Conservation (phyloP, 2,797 vertebrate genomes). For the Lagothrix lagotricha region DNA sequence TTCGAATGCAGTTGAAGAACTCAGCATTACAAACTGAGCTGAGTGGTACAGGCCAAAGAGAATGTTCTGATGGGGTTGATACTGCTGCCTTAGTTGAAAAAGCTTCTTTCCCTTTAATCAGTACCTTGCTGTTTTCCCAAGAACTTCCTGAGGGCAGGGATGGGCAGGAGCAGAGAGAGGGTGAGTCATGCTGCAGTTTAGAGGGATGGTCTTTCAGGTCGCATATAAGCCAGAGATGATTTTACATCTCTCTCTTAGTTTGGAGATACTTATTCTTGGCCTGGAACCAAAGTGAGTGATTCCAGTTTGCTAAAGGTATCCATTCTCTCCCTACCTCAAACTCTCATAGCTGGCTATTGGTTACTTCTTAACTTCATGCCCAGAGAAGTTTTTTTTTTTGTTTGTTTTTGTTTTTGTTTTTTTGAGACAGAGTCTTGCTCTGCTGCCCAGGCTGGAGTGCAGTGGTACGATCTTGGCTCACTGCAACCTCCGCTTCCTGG, state of each 20-base stretch:
- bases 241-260: neutral
- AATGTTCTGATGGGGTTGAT: neutral
- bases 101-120: neutral
- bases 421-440: too few species aligned
- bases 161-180: neutral
- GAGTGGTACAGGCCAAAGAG: neutral
- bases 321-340: neutral
- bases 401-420: too few species aligned
- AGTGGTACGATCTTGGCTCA: too few species aligned
- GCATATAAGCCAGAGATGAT: neutral
- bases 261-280: conserved; percentile 30
- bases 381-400: neutral
- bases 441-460: too few species aligned
- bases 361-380: neutral
- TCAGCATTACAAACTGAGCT: neutral
- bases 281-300: neutral
- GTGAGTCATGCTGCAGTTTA: neutral
- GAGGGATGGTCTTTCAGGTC: neutral
- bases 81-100: neutral
- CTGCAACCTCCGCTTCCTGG: too few species aligned
- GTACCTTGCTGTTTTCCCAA: neutral
- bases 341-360: neutral
- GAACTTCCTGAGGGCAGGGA: neutral
- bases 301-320: neutral
- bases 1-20: neutral